phyloP scores from a whole-genome alignment of 1,140 invertebrate species.

The Acromyrmex echinatior region DNA sequence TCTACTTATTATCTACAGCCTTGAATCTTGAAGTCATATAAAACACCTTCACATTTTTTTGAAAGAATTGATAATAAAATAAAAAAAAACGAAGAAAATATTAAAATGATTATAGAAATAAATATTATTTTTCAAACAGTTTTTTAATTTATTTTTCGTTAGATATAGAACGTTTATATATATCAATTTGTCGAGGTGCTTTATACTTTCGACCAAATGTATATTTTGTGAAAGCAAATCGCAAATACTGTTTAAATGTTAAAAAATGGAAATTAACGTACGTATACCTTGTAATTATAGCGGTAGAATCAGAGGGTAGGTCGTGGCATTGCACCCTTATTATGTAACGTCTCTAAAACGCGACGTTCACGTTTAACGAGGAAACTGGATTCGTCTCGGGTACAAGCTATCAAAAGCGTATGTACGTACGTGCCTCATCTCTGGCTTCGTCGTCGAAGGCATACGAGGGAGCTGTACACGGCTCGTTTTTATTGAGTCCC shows the following conservation, averaged over 20 bases:
- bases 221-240: not conserved
- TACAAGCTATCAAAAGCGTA: slow-evolving; percentile 37
- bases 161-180: too few relatives aligned
- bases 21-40: too few relatives aligned
- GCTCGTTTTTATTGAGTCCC: slow-evolving; percentile 50
- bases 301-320: not conserved
- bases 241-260: not conserved
- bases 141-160: too few relatives aligned
- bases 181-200: too few relatives aligned
- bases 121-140: too few relatives aligned
- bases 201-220: too few relatives aligned
- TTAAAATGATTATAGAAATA: too few relatives aligned
- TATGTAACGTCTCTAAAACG: slow-evolving; percentile 23
- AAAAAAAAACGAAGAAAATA: too few relatives aligned
- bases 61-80: too few relatives aligned
- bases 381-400: slow-evolving; percentile 29
- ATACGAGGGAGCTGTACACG: slow-evolving; percentile 14
- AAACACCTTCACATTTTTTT: too few relatives aligned
- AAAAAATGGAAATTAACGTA: not conserved
- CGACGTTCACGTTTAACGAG: slow-evolving; percentile 35
- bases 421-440: slow-evolving; percentile 1
- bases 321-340: slow-evolving; percentile 1
- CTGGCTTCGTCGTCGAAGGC: not conserved
- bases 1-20: not conserved
- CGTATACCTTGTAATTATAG: slow-evolving; percentile 5